Evolutionary conservation across 2,113 vertebrate genomes (phyloP).

Genomic region (Ophiodon elongatus): DNA sequence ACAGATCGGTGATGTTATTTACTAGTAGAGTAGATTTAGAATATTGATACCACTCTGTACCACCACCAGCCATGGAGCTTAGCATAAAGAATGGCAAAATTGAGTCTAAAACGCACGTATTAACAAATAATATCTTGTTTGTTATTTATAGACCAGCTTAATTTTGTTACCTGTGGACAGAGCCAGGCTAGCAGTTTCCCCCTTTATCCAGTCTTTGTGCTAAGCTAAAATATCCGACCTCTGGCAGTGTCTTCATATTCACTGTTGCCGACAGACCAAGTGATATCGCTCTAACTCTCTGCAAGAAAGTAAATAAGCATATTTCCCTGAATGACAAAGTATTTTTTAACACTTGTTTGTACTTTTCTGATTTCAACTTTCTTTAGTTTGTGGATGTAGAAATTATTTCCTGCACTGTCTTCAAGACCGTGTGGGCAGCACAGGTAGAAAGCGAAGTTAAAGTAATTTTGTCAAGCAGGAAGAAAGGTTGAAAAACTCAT

Average conservation of each 20-base stretch:
- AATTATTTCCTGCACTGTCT: not conserved
- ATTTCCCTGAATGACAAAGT: not conserved
- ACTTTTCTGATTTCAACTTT: not conserved
- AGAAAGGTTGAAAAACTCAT: not conserved
- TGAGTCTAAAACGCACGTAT: not conserved
- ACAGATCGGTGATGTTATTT: not conserved
- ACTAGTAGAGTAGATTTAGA: not conserved
- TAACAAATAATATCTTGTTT: not conserved
- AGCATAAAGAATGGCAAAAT: not conserved
- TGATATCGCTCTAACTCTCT: not conserved
- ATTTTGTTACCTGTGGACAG: not conserved
- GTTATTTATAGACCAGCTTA: not conserved
- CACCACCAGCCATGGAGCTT: not conserved
- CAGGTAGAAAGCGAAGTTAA: not conserved
- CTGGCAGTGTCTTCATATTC: not conserved
- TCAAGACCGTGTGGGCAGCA: not conserved
- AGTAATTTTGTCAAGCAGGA: not conserved
- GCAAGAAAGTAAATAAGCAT: too few relatives aligned
- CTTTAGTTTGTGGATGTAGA: not conserved
- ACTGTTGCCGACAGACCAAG: not conserved
- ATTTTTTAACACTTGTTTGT: not conserved
- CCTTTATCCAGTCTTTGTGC: not conserved
- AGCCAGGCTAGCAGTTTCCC: not conserved
- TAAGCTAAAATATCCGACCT: too few relatives aligned
- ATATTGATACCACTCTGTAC: not conserved